phyloP scores from a whole-genome alignment of 2,888 invertebrate species.

The Folsomia manolachei region DNA sequence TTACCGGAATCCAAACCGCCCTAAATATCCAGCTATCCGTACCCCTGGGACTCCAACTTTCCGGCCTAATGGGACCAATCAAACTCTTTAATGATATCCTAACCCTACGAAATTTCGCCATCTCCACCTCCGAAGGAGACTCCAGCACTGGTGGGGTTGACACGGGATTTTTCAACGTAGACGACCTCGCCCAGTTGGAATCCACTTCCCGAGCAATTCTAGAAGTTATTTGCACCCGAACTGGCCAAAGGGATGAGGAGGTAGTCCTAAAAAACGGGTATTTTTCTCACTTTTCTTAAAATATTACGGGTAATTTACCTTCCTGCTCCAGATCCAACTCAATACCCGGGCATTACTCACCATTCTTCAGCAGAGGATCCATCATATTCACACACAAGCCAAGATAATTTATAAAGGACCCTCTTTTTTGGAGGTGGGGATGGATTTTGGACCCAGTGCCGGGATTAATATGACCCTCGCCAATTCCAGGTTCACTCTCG shows the following conservation, averaged over 20 bases:
- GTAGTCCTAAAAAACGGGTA: no score
- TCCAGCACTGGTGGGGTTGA: not conserved
- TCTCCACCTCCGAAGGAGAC: no score
- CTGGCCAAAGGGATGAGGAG: not conserved
- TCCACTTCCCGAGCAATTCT: not conserved
- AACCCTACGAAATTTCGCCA: not conserved
- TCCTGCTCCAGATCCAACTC: not conserved
- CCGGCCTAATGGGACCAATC: not conserved
- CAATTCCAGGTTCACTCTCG: not conserved
- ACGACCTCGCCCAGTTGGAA: not conserved
- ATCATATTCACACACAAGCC: not conserved
- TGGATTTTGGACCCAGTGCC: not conserved
- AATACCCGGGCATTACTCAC: not conserved
- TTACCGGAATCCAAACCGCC: not conserved
- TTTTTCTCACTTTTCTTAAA: no score
- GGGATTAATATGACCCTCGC: not conserved
- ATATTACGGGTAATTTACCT: no score
- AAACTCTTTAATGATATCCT: not conserved
- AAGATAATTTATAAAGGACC: not conserved
- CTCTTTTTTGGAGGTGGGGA: not conserved
- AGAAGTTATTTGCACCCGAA: not conserved
- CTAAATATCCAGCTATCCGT: not conserved
- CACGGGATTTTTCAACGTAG: not conserved
- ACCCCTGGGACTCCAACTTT: not conserved
- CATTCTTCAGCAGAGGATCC: not conserved